A percentile compares a stretch with the other conserved stretches of the same genome.
These are phyloP conservation scores for Drosophila vallismaia DNA, from an alignment of 2,888 invertebrate genomes.

Conservation along the genomic window DNA sequence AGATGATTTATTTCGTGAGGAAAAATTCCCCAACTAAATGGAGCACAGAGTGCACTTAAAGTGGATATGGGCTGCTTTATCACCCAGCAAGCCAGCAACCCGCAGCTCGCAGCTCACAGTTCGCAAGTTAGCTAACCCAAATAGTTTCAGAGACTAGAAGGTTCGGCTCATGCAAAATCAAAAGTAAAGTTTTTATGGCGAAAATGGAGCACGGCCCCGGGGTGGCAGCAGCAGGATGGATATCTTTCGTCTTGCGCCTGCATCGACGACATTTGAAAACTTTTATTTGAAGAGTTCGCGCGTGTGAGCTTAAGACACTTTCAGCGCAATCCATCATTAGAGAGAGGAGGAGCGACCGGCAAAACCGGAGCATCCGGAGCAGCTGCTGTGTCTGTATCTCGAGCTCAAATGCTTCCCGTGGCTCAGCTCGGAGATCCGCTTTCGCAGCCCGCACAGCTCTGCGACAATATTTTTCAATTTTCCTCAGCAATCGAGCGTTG, in stretches of 20 bases:
- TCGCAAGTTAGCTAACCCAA: conserved; percentile 46
- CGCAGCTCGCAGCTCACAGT: conserved; percentile 29
- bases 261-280: conserved; percentile 68
- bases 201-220: conserved; percentile 43
- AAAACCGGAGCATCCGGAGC: conserved; percentile 24
- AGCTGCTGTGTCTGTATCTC: conserved; percentile 24
- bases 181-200: conserved; percentile 67
- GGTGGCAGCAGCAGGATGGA: background rate
- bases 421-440: conserved; percentile 41
- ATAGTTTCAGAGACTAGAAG: conserved; percentile 42
- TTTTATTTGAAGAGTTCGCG: conserved; percentile 54
- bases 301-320: conserved; percentile 65
- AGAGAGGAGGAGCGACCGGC: conserved; percentile 15
- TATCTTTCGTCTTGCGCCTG: conserved; percentile 23
- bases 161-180: conserved; percentile 61
- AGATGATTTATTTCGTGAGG: conserved; percentile 66
- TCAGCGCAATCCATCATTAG: conserved; percentile 71
- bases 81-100: conserved; percentile 14
- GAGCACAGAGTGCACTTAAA: conserved; percentile 39
- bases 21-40: conserved; percentile 42
- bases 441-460: conserved; percentile 16
- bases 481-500: conserved; percentile 74
- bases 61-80: conserved; percentile 39
- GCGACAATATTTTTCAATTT: conserved; percentile 80
- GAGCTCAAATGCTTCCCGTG: conserved; percentile 34